A percentile compares a stretch with the other conserved stretches of the same genome.
These are phyloP conservation scores for Carabus problematicus DNA, from an alignment of 2,888 invertebrate species.

Conservation along the genomic window DNA sequence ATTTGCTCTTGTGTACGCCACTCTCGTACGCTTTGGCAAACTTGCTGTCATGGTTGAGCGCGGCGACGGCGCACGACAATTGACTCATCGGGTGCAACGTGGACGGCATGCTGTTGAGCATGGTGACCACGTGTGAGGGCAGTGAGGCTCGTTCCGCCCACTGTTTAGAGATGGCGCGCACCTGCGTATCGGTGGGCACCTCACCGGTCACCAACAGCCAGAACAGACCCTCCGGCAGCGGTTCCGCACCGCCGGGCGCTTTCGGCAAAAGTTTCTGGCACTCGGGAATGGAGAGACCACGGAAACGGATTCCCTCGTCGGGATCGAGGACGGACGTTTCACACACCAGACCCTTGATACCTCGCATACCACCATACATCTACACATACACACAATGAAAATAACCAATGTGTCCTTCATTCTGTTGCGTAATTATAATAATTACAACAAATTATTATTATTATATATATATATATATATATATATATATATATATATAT, in stretches of 20 bases:
- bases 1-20: constrained; percentile 86
- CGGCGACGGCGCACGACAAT: constrained; percentile 89
- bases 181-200: constrained; percentile 83
- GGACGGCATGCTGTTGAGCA: constrained; percentile 90
- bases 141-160: constrained; percentile 90
- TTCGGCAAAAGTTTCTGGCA: constrained; percentile 88
- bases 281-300: constrained; percentile 92
- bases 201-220: constrained; percentile 92
- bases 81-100: constrained; percentile 95
- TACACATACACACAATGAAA: constrained; percentile 50
- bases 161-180: constrained; percentile 75
- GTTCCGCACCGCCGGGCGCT: constrained; percentile 80
- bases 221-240: constrained; percentile 93
- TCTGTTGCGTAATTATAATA: background rate
- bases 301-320: constrained; percentile 94
- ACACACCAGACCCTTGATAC: constrained; percentile 92
- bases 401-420: background rate
- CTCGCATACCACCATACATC: constrained; percentile 96
- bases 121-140: constrained; percentile 90
- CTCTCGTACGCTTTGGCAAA: constrained; percentile 90
- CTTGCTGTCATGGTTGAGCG: constrained; percentile 89
- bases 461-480: constrained; percentile 1
- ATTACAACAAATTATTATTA: background rate
- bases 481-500: background rate
- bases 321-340: constrained; percentile 95